These are phyloP conservation scores for Stichopus chloronotus DNA, from an alignment of 35 echinoderm and acorn worm genomes.

Conservation along the genomic window DNA sequence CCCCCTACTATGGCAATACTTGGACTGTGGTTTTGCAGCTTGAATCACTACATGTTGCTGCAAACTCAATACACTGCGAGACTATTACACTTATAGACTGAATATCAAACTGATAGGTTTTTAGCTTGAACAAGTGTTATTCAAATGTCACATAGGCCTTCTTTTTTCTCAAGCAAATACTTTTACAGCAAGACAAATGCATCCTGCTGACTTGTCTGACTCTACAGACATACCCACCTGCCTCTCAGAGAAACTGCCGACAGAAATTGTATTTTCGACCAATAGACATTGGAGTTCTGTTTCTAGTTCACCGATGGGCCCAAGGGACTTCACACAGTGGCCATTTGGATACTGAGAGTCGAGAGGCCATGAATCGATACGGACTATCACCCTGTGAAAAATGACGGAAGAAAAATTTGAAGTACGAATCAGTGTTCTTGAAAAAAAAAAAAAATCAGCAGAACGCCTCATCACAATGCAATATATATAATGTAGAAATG, in stretches of 20 bases:
- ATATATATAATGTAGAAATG: no score
- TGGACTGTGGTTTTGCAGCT: no score
- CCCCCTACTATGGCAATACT: no score
- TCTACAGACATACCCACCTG: constrained; percentile 49
- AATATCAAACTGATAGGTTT: no score
- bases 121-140: no score
- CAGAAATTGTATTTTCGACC: constrained; percentile 82
- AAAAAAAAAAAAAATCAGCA: no score
- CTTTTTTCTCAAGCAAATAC: not conserved
- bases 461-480: no score
- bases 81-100: no score
- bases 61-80: no score
- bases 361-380: constrained; percentile 89
- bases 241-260: constrained; percentile 81
- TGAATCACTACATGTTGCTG: no score
- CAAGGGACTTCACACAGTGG: constrained; percentile 90
- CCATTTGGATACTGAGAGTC: constrained; percentile 97
- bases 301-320: constrained; percentile 83
- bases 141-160: not conserved
- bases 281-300: constrained; percentile 91
- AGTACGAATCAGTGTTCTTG: not conserved
- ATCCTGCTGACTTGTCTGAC: no score
- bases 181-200: not conserved
- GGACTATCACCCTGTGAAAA: constrained; percentile 75
- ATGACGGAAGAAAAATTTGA: not conserved